A percentile compares a stretch with the other conserved stretches of the same genome.
Conservation (phyloP, 2,113 vertebrate species). For the Chaetura pelagica region DNA sequence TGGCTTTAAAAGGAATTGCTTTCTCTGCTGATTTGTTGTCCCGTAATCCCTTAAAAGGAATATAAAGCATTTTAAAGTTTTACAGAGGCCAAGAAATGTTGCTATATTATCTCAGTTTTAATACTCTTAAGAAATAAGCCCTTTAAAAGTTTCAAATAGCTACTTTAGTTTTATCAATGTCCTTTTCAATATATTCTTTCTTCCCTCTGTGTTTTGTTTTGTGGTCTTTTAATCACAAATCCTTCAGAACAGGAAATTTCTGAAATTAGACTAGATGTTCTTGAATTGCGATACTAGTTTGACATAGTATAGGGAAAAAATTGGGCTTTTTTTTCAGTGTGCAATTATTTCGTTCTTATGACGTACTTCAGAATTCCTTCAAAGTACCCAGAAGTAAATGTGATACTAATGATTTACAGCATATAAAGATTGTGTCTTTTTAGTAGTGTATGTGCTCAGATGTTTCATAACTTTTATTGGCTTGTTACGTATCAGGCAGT, state of each 20-base stretch:
- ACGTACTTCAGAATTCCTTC: background rate
- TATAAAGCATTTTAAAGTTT: background rate
- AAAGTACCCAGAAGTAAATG: background rate
- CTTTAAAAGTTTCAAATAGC: background rate
- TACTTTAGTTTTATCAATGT: background rate
- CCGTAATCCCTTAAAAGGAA: background rate
- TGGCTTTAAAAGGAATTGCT: background rate
- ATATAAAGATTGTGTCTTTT: background rate
- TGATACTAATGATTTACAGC: background rate
- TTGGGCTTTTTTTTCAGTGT: background rate
- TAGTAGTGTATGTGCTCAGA: background rate
- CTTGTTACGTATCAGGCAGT: constrained; percentile 23
- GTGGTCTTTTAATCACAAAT: background rate
- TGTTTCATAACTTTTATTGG: constrained; percentile 28
- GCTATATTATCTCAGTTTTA: background rate
- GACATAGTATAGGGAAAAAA: background rate
- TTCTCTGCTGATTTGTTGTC: background rate
- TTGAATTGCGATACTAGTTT: background rate
- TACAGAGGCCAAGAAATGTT: background rate
- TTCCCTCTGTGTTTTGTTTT: background rate
- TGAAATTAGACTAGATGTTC: background rate
- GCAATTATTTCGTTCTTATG: background rate
- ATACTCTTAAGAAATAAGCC: background rate
- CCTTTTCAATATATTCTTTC: background rate
- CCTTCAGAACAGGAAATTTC: background rate